Base-by-base conservation (phyloP, 2,797 vertebrate genomes). In the Sebastes elongatus region DNA sequence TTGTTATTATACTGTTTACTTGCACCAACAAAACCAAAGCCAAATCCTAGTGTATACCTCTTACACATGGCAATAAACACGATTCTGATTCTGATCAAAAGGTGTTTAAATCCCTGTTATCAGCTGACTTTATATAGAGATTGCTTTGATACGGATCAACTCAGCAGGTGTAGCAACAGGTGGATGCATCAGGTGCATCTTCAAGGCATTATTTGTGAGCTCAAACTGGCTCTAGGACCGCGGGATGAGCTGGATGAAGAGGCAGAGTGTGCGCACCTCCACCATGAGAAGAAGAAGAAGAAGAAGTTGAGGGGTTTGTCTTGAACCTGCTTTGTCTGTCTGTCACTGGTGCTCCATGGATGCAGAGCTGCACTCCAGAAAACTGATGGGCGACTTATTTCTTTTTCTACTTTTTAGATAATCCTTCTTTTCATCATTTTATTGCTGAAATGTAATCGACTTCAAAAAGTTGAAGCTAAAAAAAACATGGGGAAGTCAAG, bases 221-320 rank as follows among this genome's bases (percentile, higher is more conserved):
- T 33, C 6, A 28, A 6, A 68, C 86, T 75, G 89, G 85, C 86
- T 81, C 75, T 92, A 94, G 92, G 92, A 92, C 93, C 91, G 25
- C 70, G 92, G 82, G 88, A 80, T 63, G 84, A 74, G 71, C 66
- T 77, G 79, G 76, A 74, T 63, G 67, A 38, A 81, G 7, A 78
- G 32, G 35, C 71, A 49, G 69, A 70, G 57, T 30, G 28, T 68
- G 80, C 75, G 76, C 88, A 87, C 80, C 82, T 83, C 78, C 57
- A 79, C 27, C 63, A 22, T 28, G 16, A 70, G 11, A 16, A 56
- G 10, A 27, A 22, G 53, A 83, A 83, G 53, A 83, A 5, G 27
- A 27, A 76, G 53, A 83, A 83, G 81, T 88, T 78, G 7, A 42
- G 72, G 38, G 53, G 57, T 79, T 38, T 38, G 67, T 79, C 67